Evolutionary conservation across 2,888 invertebrate genomes (phyloP), one percentile per base, ranked within the genome.

Genomic region (Elmis aenea): DNA sequence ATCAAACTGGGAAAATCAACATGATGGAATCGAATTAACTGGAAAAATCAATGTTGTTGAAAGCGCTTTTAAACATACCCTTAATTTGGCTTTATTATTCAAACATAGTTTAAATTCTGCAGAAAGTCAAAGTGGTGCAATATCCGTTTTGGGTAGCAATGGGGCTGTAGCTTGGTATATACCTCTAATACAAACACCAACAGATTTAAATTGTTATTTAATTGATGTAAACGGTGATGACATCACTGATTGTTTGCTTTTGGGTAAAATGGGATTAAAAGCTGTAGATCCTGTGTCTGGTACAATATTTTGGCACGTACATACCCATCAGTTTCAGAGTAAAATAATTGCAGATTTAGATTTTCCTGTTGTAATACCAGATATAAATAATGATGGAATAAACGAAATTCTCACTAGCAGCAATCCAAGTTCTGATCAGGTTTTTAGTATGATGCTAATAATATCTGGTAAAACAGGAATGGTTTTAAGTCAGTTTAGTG

Each of bases 151-250:
- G 82, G 57, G 85, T 83, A n/a, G 75, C 84, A 4, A 71, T 84
- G 85, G 85, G 80, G 76, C 54, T 77, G 29, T 42, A 14, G 78
- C 83, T 2, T 87, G 87, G 87, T 81, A 78, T 55, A 81, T 81
- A 13, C 72, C 78, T 44, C 79, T 85, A 56, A 73, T 73, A 22
- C 75, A 77, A 52, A 76, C 81, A 50, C 86, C 87, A 0, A 74
- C 75, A 13, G 77, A 81, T 54, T 79, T 88, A 16, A 81, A 86
- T 57, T 89, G 89, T 57, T 73, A 77, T 13, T 65, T 83, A 1
- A 70, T 87, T 32, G 87, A 88, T 67, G 77, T 82, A 0, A 81
- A 85, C 61, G 72, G 69, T 30, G 83, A 86, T 58, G 81, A 79
- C 5, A 75, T 77, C 33, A 75, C 79, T 6, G 86, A 88, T 55